Percentiles rank a stretch among this genome's conserved stretches.
Evolutionary conservation across 37 sponge, comb jelly and placozoan genomes (phyloP).

Genomic region (Spongilla lacustris): DNA sequence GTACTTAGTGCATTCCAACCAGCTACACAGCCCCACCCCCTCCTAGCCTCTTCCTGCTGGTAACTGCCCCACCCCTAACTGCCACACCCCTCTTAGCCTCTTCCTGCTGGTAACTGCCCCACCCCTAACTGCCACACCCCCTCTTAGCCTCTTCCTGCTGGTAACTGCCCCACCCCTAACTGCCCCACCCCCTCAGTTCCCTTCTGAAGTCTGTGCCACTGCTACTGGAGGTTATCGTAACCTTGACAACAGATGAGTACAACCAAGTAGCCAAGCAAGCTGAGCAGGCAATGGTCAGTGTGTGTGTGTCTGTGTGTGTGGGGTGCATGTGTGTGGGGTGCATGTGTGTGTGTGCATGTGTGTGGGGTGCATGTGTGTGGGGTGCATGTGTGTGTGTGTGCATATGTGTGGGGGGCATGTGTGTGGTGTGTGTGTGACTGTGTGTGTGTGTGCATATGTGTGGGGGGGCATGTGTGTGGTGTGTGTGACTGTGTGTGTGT

Average conservation of each 20-base stretch:
- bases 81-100: not conserved
- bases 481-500: too few species aligned
- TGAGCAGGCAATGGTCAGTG: slow-evolving; percentile 14
- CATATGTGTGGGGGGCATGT: not conserved
- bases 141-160: not conserved
- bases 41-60: slow-evolving; percentile 46
- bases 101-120: too few species aligned
- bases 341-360: not conserved
- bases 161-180: not conserved
- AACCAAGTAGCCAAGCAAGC: slow-evolving; percentile 16
- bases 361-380: not conserved
- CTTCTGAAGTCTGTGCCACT: slow-evolving; percentile 24
- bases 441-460: too few species aligned
- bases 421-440: too few species aligned
- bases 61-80: not conserved
- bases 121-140: not conserved
- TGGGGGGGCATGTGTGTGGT: too few species aligned
- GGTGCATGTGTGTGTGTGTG: not conserved
- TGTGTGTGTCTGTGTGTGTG: not conserved
- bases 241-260: slow-evolving; percentile 41
- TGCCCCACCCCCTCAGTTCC: not conserved
- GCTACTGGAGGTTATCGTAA: slow-evolving; percentile 49
- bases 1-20: too few species aligned
- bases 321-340: not conserved
- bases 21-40: not conserved